phyloP scores from a whole-genome alignment of 2,113 vertebrate genomes.

The Epinephelus moara region DNA sequence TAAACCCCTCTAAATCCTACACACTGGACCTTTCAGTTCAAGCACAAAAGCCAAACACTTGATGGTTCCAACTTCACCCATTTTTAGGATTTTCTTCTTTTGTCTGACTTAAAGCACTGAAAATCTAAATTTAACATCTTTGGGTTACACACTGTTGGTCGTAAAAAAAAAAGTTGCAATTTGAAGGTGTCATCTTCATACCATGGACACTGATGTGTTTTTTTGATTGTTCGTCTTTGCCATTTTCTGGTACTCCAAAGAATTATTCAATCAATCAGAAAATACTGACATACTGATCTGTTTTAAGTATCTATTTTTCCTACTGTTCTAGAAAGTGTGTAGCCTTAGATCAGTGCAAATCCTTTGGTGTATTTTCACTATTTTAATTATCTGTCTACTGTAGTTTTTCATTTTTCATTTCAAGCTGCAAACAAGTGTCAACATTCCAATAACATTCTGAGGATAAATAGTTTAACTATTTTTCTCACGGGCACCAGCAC shows the following conservation, averaged over 20 bases:
- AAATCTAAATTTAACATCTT: not conserved
- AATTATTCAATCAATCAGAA: not conserved
- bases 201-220: too few species aligned
- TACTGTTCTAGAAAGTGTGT: not conserved
- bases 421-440: not conserved
- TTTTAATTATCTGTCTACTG: not conserved
- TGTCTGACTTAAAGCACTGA: too few species aligned
- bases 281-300: not conserved
- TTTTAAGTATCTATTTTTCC: too few species aligned
- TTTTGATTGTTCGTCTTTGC: too few species aligned
- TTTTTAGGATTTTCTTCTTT: too few species aligned
- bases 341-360: not conserved
- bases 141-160: not conserved
- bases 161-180: not conserved
- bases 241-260: not conserved
- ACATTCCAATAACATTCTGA: not conserved
- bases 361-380: not conserved
- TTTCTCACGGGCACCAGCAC: not conserved
- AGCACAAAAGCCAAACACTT: too few species aligned
- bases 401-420: not conserved
- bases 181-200: not conserved
- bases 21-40: too few species aligned
- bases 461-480: not conserved
- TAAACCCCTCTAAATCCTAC: too few species aligned
- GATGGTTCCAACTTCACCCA: too few species aligned